Conservation (phyloP, 2,113 vertebrate genomes). For the Caranx melampygus region DNA sequence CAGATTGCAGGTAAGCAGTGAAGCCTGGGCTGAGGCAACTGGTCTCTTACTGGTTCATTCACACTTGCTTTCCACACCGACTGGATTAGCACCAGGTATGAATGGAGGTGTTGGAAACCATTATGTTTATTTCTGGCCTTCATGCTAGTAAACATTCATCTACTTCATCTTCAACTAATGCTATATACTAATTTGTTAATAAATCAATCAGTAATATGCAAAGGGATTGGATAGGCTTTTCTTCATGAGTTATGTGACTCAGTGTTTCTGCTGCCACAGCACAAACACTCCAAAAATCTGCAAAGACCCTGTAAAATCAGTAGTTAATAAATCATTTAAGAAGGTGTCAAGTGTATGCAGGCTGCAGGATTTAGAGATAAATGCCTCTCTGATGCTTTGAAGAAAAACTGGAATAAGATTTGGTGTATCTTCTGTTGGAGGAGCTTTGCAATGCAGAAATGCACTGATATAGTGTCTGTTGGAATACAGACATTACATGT, state of each 20-base stretch:
- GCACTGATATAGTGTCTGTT: background rate
- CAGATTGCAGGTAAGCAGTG: conserved; percentile 31
- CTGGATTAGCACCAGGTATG: conserved; percentile 34
- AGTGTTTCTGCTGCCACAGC: background rate
- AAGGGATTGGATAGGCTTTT: background rate
- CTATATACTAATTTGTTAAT: background rate
- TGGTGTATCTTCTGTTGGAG: background rate
- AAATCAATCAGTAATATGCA: conserved; percentile 16
- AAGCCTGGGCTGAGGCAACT: conserved; percentile 47
- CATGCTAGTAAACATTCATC: conserved; percentile 22
- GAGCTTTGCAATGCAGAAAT: background rate
- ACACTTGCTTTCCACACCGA: conserved; percentile 27
- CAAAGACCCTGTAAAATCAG: conserved; percentile 30
- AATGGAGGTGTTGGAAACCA: conserved; percentile 17
- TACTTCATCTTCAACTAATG: background rate
- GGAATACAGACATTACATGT: background rate
- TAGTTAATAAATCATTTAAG: conserved; percentile 24
- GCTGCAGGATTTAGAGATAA: conserved; percentile 24
- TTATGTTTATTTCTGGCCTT: conserved; percentile 20
- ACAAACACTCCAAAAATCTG: conserved; percentile 2
- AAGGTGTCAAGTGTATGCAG: conserved; percentile 5
- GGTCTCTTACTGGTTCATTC: conserved; percentile 50
- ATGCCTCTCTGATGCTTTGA: conserved; percentile 9
- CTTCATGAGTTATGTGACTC: background rate
- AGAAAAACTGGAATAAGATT: background rate